These are phyloP conservation scores for Cervus canadensis DNA, from an alignment of 2,113 vertebrate species.

Conservation along the genomic window DNA sequence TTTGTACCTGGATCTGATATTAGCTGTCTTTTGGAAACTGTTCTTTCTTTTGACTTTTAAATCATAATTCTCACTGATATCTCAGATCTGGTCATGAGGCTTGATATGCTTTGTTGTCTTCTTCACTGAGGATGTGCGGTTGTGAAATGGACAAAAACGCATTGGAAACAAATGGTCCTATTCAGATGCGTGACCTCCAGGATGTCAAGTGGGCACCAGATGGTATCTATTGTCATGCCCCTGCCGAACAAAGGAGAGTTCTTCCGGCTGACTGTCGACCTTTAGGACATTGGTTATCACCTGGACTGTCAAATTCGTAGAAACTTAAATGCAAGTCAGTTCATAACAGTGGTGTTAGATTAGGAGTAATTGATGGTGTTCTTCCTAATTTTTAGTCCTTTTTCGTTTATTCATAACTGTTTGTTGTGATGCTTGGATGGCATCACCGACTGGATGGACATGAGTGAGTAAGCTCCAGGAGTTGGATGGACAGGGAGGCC, in stretches of 20 bases:
- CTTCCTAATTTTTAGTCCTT: neutral
- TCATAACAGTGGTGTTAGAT: neutral
- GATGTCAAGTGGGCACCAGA: neutral
- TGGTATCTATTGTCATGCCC: slow-evolving; percentile 1
- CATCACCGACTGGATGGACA: fast-evolving
- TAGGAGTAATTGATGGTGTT: neutral
- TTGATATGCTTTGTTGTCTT: neutral
- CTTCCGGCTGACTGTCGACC: neutral
- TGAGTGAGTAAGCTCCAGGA: neutral
- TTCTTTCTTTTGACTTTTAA: neutral
- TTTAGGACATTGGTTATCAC: neutral
- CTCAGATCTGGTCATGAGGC: neutral
- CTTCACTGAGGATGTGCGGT: neutral
- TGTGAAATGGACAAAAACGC: neutral
- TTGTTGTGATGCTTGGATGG: neutral
- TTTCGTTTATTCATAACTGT: neutral
- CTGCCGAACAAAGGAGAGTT: neutral
- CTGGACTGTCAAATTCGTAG: neutral
- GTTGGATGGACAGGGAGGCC: neutral
- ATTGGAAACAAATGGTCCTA: neutral
- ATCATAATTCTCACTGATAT: neutral
- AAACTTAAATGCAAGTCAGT: neutral
- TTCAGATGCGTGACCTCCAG: slow-evolving; percentile 17
- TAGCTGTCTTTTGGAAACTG: neutral
- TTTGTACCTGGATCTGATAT: neutral